These are phyloP conservation scores for Physocephala rufipes DNA, from an alignment of 2,888 invertebrate species.

Conservation along the genomic window DNA sequence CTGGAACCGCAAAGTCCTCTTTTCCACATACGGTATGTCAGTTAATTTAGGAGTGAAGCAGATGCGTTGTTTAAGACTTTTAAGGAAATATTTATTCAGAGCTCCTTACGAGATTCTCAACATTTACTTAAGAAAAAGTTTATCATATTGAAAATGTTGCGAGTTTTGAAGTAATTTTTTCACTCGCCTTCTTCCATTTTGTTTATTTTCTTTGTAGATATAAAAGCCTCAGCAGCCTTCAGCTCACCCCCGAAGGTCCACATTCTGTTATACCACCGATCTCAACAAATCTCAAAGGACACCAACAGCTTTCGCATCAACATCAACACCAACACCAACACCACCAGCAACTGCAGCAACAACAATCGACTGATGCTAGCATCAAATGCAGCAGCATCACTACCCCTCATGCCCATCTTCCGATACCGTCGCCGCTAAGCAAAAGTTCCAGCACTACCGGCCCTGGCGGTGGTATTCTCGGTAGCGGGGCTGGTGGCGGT, in stretches of 20 bases:
- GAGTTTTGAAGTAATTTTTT: neutral
- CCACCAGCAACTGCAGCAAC: constrained; percentile 6
- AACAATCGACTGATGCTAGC: constrained; percentile 56
- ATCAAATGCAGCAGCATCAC: constrained; percentile 60
- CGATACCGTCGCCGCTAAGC: constrained; percentile 50
- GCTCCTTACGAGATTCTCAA: neutral
- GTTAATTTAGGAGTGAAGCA: neutral
- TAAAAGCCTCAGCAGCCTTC: constrained; percentile 66
- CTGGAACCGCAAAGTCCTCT: constrained; percentile 66
- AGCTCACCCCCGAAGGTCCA: constrained; percentile 64
- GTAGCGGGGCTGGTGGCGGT: constrained; percentile 38
- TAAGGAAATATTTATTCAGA: neutral
- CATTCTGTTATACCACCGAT: constrained; percentile 64
- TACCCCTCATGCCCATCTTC: constrained; percentile 45
- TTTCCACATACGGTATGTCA: constrained; percentile 65
- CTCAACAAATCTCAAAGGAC: constrained; percentile 64
- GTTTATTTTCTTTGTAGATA: constrained; percentile 54
- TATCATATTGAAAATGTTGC: neutral
- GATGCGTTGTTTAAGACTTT: neutral
- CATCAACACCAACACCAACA: constrained; percentile 29
- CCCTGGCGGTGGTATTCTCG: constrained; percentile 42
- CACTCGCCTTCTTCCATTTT: constrained; percentile 1
- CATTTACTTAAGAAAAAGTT: neutral
- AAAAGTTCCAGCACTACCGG: constrained; percentile 63
- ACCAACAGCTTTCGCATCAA: constrained; percentile 30